A percentile compares a stretch with the other conserved stretches of the same genome.
Evolutionary conservation across 2,113 vertebrate species (phyloP).

Genomic region (Bolborhynchus lineola): DNA sequence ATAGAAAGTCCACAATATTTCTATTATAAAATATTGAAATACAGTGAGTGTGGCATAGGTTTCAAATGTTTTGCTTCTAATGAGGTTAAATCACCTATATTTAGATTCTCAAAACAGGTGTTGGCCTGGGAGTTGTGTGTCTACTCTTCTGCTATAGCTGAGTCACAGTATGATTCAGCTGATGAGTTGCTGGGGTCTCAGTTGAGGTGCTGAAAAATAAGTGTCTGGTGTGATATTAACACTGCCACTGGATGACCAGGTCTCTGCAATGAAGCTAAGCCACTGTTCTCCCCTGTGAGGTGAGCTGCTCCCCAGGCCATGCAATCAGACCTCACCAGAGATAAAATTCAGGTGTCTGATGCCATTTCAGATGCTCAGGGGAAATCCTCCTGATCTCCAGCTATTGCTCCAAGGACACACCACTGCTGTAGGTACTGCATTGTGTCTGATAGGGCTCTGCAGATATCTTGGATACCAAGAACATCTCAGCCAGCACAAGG

Average conservation of each 20-base stretch:
- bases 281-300: neutral
- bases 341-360: neutral
- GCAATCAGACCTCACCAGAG: neutral
- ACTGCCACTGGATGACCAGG: neutral
- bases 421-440: neutral
- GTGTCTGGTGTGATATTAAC: neutral
- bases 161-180: neutral
- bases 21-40: neutral
- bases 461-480: neutral
- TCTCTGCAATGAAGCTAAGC: neutral
- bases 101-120: neutral
- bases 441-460: neutral
- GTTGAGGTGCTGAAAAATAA: neutral
- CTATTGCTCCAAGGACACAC: neutral
- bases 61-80: neutral
- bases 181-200: neutral
- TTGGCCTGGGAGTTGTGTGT: neutral
- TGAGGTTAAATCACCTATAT: neutral
- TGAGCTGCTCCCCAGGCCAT: rapidly evolving
- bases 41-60: rapidly evolving
- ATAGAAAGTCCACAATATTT: neutral
- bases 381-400: neutral
- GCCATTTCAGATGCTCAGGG: neutral
- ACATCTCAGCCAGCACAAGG: neutral
- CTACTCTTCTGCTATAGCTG: neutral